Conservation (phyloP, 2,797 vertebrate genomes). For the Lithobates sylvaticus region DNA sequence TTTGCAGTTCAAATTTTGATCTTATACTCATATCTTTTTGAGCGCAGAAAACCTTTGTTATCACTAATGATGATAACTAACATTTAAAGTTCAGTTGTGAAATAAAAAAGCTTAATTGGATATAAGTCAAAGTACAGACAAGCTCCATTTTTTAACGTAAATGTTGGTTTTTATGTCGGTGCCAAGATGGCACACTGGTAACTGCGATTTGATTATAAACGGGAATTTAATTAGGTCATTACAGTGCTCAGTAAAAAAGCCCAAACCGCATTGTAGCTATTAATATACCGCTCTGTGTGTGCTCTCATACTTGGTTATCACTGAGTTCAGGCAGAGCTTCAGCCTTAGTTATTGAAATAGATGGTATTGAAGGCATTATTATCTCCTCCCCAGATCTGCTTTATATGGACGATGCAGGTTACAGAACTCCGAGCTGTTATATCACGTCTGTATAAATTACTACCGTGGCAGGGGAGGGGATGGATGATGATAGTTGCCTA, state of each 20-base stretch:
- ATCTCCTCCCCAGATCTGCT: neutral
- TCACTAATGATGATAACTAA: constrained; percentile 24
- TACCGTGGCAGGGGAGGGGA: too few species aligned
- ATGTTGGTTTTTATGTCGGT: constrained; percentile 20
- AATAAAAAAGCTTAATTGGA: constrained; percentile 23
- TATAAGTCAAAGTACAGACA: constrained; percentile 17
- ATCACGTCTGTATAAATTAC: neutral
- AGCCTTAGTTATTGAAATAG: neutral
- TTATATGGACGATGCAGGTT: neutral
- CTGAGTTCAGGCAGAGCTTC: neutral
- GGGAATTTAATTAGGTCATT: constrained; percentile 32
- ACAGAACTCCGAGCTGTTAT: neutral
- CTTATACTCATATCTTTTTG: neutral
- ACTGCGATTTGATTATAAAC: constrained; percentile 24
- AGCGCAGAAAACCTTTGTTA: neutral
- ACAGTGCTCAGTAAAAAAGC: neutral
- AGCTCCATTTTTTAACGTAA: constrained; percentile 18
- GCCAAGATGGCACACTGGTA: constrained; percentile 14
- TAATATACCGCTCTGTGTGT: neutral
- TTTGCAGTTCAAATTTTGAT: too few species aligned
- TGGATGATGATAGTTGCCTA: too few species aligned
- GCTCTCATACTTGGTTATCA: neutral
- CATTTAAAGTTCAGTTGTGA: neutral
- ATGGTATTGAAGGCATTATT: neutral
- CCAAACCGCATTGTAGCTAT: constrained; percentile 12